Percentiles rank a stretch among this genome's conserved stretches.
These are phyloP conservation scores for Anguilla megastoma DNA, from an alignment of 2,797 vertebrate genomes.

Conservation along the genomic window DNA sequence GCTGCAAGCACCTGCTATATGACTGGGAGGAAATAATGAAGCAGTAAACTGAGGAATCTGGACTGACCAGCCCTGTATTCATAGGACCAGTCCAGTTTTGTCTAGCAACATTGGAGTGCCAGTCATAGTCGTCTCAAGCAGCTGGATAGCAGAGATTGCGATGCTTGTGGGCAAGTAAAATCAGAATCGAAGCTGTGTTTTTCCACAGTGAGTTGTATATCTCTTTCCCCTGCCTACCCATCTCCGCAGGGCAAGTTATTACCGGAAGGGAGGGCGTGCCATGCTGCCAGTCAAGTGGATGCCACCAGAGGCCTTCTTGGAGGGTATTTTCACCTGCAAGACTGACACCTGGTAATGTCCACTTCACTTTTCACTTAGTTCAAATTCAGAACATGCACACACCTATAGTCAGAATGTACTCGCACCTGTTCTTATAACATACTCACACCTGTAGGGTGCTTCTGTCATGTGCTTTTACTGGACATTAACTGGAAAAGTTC, in stretches of 20 bases:
- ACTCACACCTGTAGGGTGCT: neutral
- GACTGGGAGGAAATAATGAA: no score
- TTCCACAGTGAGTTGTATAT: neutral
- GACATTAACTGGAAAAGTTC: neutral
- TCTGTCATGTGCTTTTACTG: neutral
- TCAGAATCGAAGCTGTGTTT: neutral
- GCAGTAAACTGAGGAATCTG: no score
- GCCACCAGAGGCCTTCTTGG: conserved; percentile 91
- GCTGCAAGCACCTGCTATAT: no score
- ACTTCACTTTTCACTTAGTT: neutral
- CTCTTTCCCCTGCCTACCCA: neutral
- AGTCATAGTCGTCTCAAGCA: neutral
- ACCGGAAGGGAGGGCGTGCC: conserved; percentile 84
- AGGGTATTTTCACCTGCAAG: conserved; percentile 93
- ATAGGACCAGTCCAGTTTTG: no score
- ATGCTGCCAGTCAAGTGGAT: conserved; percentile 95
- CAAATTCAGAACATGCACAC: neutral
- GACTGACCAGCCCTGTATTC: no score
- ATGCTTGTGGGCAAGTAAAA: neutral
- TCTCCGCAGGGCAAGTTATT: conserved; percentile 85
- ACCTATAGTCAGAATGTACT: neutral
- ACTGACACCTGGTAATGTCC: conserved; percentile 87
- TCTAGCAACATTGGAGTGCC: no score
- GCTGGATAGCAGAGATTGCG: neutral
- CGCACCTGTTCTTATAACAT: neutral